These are phyloP conservation scores for Thalassaphorura encarpata DNA, from an alignment of 1,140 invertebrate species.

Conservation along the genomic window DNA sequence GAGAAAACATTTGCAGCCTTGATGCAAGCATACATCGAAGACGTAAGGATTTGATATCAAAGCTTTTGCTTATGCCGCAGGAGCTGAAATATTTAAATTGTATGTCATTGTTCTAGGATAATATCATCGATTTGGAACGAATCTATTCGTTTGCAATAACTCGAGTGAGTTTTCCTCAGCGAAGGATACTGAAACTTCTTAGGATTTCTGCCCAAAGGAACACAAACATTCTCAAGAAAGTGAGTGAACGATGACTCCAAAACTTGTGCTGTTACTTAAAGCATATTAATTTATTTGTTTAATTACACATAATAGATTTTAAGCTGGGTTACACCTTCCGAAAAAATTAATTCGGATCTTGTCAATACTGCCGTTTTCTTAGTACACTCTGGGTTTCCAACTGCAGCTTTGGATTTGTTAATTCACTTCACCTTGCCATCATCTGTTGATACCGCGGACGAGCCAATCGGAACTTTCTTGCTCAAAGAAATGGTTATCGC, in stretches of 20 bases:
- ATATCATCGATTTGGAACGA: no score
- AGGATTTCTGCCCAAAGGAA: no score
- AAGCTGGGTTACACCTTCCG: not conserved
- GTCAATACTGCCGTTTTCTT: constrained; percentile 4
- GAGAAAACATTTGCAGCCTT: constrained; percentile 2
- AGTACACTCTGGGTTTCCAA: not conserved
- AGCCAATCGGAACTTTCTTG: constrained; percentile 4
- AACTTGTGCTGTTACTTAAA: no score
- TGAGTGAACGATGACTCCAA: no score
- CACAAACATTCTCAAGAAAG: no score
- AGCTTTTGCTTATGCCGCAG: no score
- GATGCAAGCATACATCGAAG: constrained; percentile 14
- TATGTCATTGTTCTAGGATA: no score
- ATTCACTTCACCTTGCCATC: not conserved
- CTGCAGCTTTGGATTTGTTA: constrained; percentile 3
- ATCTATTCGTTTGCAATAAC: no score
- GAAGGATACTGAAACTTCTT: no score
- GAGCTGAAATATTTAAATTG: no score
- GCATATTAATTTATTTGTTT: constrained; percentile 4
- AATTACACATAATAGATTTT: constrained; percentile 1
- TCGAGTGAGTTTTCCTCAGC: no score
- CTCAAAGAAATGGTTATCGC: constrained; percentile 8
- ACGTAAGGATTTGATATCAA: no score
- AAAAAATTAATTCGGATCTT: not conserved
- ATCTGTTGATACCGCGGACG: not conserved